Evolutionary conservation across 2,113 vertebrate genomes (phyloP), one percentile per base, ranked within the genome.

Genomic region (Silurus glanis): DNA sequence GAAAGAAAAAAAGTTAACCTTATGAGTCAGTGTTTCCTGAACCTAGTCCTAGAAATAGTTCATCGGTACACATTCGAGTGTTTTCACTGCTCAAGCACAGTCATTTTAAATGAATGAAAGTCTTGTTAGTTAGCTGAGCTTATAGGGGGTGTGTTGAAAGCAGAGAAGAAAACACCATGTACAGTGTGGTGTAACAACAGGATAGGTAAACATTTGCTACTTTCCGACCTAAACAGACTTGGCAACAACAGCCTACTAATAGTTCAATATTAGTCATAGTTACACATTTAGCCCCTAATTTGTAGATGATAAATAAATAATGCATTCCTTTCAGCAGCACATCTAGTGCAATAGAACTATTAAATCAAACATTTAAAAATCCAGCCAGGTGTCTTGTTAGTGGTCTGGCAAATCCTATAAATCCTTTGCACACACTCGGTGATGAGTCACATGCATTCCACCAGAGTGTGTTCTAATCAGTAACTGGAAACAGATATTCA

Each of bases 1-100:
- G 56, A 1, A 13, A 6, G 1, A 17, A 9, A 19, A 6, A 47
- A 45, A 59, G 28, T 19, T 37, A 37, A 2, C n/a, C 58, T 80
- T 61, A 80, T 80, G 78, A 80, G 56, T 80, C 78, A 83, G 51
- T 83, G 72, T 83, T 83, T 83, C 64, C 53, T 83, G 67, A 83
- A 59, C 17, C 25, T 58, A 9, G 13, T 79, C 55, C 76, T 79
- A 37, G 21, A 21, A 75, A 23, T 75, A 23, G 7, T 4, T 49
- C 71, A 5, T 74, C 19, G 6, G 1, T 75, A 1, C 55, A 80
- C 76, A 59, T 59, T 80, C 4, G 21, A 19, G 17, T 58, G 16
- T 79, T 79, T 80, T 80, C 56, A 45, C 78, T 80, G 56, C 78
- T 45, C 78, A 14, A 45, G 28, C 55, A 61, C 56, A 59, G 7